Conservation (phyloP, 2,888 invertebrate species). For the Ophraella communa region DNA sequence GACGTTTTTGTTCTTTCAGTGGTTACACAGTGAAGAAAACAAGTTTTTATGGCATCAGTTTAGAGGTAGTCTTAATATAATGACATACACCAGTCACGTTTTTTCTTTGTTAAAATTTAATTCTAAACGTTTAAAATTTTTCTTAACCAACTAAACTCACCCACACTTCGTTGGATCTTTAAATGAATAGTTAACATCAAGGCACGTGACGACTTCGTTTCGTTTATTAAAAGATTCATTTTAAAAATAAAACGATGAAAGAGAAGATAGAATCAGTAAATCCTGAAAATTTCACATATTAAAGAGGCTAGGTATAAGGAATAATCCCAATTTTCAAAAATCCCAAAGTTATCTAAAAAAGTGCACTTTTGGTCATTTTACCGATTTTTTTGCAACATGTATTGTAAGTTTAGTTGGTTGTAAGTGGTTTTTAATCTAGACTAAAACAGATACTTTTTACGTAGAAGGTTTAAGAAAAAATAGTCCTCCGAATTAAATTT, state of each 20-base stretch:
- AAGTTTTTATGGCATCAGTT: conserved; percentile 13
- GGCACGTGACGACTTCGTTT: neutral
- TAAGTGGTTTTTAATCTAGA: neutral
- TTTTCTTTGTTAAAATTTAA: neutral
- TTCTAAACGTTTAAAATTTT: neutral
- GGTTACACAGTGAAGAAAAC: neutral
- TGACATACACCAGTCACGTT: conserved; percentile 4
- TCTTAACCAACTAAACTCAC: neutral
- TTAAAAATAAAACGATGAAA: no score
- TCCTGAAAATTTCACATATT: no score
- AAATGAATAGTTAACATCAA: neutral
- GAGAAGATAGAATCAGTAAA: no score
- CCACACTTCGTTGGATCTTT: neutral
- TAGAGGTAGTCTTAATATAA: conserved; percentile 23
- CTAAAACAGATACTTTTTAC: neutral
- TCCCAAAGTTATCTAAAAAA: no score
- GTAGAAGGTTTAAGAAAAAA: neutral
- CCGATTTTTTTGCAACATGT: neutral
- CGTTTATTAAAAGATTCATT: neutral
- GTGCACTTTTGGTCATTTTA: neutral
- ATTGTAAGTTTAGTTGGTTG: neutral
- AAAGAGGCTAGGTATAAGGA: no score
- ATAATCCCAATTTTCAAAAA: no score
- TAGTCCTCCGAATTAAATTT: no score
- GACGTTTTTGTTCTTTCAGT: no score